Evolutionary conservation across 1,140 invertebrate genomes (phyloP).

Genomic region (Lepidurus packardi): DNA sequence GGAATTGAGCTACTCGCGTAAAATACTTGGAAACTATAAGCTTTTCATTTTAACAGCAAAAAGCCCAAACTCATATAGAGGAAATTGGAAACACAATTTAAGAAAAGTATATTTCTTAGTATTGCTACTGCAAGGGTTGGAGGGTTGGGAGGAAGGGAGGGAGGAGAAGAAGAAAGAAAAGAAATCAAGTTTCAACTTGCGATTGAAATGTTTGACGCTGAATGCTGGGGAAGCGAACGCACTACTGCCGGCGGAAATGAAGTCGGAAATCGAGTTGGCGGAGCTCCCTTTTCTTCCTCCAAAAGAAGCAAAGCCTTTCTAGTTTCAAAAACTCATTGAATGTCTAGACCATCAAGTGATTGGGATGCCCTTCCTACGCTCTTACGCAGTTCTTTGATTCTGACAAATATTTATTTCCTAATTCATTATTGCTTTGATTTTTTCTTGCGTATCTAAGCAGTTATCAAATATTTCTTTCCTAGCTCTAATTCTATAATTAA

Average conservation of each 20-base stretch:
- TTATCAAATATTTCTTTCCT: no score
- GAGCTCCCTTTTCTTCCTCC: not conserved
- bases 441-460: no score
- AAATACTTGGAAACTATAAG: no score
- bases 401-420: no score
- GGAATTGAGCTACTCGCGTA: not conserved
- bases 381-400: no score
- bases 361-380: not conserved
- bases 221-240: not conserved
- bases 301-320: not conserved
- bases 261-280: constrained; percentile 20
- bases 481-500: no score
- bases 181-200: not conserved
- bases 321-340: not conserved
- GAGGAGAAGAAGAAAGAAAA: not conserved
- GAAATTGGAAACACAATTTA: no score
- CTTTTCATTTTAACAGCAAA: no score
- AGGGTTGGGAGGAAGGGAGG: not conserved
- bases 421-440: no score
- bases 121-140: no score
- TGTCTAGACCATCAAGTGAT: not conserved
- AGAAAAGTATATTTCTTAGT: no score
- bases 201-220: constrained; percentile 17
- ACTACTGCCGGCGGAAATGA: constrained; percentile 13
- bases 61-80: no score